A percentile compares a stretch with the other conserved stretches of the same genome.
Conservation (phyloP, 2,888 invertebrate genomes). For the Calliphora vomitoria region DNA sequence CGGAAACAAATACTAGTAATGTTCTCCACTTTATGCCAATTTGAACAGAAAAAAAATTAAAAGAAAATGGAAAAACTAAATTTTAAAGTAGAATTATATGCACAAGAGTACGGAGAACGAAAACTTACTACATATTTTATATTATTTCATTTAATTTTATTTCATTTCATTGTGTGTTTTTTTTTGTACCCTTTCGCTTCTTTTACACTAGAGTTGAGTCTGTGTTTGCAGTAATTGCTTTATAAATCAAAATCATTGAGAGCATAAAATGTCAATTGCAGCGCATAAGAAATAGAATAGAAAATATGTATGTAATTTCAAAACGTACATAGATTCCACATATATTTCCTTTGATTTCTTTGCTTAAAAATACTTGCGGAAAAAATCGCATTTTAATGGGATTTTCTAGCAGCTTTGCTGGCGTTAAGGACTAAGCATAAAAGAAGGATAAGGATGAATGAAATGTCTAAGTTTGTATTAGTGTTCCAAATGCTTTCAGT, state of each 20-base stretch:
- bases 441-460: too few species aligned
- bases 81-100: slow-evolving; percentile 19
- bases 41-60: slow-evolving; percentile 33
- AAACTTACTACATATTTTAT: background rate
- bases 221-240: slow-evolving; percentile 63
- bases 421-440: too few species aligned
- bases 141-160: slow-evolving; percentile 19
- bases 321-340: background rate
- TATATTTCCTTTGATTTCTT: background rate
- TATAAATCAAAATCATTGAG: slow-evolving; percentile 69
- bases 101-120: background rate
- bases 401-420: too few species aligned
- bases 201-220: slow-evolving; percentile 37
- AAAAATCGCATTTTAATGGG: background rate
- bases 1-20: slow-evolving; percentile 53
- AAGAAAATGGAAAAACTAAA: slow-evolving; percentile 9
- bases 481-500: too few species aligned
- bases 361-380: background rate
- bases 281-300: slow-evolving; percentile 5
- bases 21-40: slow-evolving; percentile 60
- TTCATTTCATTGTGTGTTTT: slow-evolving; percentile 15
- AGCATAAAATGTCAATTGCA: slow-evolving; percentile 56
- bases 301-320: background rate
- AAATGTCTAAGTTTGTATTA: too few species aligned
- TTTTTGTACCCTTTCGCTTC: slow-evolving; percentile 6